Conservation (phyloP, 2,113 vertebrate species). For the Oreotragus oreotragus region DNA sequence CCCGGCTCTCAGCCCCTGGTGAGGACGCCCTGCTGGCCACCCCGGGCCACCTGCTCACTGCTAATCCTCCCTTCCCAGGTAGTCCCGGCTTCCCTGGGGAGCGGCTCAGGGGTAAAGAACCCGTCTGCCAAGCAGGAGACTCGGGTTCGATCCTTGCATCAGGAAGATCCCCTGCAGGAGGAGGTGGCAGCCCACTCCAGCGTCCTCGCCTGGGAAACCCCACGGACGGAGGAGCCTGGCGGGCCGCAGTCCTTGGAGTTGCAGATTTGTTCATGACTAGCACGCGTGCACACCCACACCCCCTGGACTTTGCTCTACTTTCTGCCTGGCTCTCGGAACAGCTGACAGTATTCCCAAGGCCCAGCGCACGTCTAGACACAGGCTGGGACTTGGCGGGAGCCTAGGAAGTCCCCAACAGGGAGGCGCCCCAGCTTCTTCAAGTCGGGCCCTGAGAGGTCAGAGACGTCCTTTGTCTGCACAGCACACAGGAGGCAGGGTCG, state of each 20-base stretch:
- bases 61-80: not conserved
- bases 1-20: not conserved
- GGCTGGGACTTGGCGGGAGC: not conserved
- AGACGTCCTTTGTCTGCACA: not conserved
- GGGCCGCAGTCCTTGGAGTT: not conserved
- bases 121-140: rapidly evolving
- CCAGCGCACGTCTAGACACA: not conserved
- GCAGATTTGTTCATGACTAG: not conserved
- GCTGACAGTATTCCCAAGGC: not conserved
- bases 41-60: rapidly evolving
- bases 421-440: not conserved
- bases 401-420: not conserved
- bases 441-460: not conserved
- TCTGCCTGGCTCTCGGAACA: not conserved
- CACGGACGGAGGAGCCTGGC: not conserved
- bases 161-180: not conserved
- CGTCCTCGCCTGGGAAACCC: not conserved
- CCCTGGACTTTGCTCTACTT: not conserved
- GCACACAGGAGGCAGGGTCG: not conserved
- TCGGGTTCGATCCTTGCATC: not conserved
- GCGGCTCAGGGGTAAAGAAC: not conserved
- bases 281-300: not conserved
- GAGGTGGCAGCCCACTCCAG: not conserved
- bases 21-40: not conserved
- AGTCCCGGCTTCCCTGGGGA: not conserved